phyloP scores from a whole-genome alignment of 1,140 invertebrate genomes.

The Scaptomyza hsui region DNA sequence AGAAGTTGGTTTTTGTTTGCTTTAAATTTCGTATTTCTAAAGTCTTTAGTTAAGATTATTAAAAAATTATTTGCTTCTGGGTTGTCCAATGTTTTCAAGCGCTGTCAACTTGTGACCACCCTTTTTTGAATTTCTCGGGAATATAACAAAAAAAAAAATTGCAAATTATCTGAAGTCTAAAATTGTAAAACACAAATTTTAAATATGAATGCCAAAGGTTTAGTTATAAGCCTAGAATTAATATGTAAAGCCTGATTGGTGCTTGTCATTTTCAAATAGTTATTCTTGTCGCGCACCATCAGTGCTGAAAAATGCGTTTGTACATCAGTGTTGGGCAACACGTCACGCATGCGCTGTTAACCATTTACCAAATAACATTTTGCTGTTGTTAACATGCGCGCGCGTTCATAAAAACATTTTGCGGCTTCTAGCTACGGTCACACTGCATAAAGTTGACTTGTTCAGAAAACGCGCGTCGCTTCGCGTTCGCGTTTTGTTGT shows the following conservation, averaged over 20 bases:
- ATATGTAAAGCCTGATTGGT: background rate
- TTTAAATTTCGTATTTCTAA: background rate
- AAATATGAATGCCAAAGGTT: no score
- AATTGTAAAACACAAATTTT: no score
- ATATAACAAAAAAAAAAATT: conserved; percentile 2
- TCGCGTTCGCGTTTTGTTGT: conserved; percentile 65
- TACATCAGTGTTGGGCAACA: conserved; percentile 51
- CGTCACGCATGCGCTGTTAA: conserved; percentile 44
- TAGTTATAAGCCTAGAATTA: background rate
- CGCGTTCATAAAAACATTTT: conserved; percentile 37
- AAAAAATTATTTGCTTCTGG: no score
- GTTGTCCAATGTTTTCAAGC: conserved; percentile 30
- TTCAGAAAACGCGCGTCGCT: conserved; percentile 68
- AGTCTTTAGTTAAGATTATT: conserved; percentile 7
- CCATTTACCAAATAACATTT: conserved; percentile 12
- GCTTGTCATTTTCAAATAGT: background rate
- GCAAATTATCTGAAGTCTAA: background rate
- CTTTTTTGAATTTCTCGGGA: background rate
- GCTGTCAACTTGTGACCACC: conserved; percentile 25
- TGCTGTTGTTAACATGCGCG: conserved; percentile 41
- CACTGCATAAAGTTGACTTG: conserved; percentile 51
- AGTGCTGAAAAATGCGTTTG: conserved; percentile 15
- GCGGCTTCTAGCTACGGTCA: conserved; percentile 29
- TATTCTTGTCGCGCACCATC: background rate
- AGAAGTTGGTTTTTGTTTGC: background rate